Evolutionary conservation across 2,113 vertebrate genomes (phyloP).

Genomic region (Corapipo altera): DNA sequence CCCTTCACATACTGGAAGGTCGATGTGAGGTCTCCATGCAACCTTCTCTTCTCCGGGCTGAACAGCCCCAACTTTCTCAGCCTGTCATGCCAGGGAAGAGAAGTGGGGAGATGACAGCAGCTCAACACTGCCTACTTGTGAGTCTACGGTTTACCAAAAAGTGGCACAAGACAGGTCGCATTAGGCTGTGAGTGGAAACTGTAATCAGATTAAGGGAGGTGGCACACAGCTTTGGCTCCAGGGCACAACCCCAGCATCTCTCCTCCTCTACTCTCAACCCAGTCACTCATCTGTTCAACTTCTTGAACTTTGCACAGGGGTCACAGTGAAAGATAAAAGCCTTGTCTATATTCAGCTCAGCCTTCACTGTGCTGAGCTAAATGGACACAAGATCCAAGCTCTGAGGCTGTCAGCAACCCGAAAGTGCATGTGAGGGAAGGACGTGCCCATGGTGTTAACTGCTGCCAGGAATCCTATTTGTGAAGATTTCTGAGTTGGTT

Average conservation of each 20-base stretch:
- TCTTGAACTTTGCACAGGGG: not conserved
- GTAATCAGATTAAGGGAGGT: not conserved
- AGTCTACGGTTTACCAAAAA: not conserved
- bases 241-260: not conserved
- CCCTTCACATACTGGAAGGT: not conserved
- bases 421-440: not conserved
- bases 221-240: not conserved
- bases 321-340: not conserved
- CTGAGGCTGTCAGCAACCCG: not conserved
- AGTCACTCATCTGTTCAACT: not conserved
- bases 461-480: not conserved
- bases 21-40: not conserved
- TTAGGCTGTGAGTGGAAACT: not conserved
- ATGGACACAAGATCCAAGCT: not conserved
- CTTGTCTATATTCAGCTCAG: not conserved
- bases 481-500: not conserved
- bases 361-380: not conserved
- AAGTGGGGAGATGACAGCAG: not conserved
- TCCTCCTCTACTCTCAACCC: not conserved
- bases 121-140: not conserved
- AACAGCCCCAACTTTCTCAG: not conserved
- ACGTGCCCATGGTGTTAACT: rapidly evolving
- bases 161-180: not conserved
- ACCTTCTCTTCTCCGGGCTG: not conserved
- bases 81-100: not conserved